Conservation (phyloP, 2,888 invertebrate genomes). For the Dusona sp. region DNA sequence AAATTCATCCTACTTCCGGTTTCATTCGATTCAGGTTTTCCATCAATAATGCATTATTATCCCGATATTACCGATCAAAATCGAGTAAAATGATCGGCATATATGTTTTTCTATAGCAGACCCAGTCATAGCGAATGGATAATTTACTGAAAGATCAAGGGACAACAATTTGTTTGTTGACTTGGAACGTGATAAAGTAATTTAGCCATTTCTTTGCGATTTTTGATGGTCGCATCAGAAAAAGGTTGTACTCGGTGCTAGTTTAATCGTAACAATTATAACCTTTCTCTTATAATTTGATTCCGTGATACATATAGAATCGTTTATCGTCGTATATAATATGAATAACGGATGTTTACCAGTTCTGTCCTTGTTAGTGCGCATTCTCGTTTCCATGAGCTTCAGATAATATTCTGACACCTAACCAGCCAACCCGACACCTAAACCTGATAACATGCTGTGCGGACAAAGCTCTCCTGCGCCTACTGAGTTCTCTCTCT, state of each 20-base stretch:
- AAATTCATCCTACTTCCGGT: slow-evolving; percentile 41
- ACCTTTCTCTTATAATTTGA: slow-evolving; percentile 10
- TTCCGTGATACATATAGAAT: slow-evolving; percentile 17
- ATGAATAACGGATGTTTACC: slow-evolving; percentile 55
- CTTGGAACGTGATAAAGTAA: background rate
- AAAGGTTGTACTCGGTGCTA: background rate
- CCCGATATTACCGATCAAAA: slow-evolving; percentile 10
- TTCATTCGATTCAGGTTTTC: background rate
- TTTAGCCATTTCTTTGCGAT: background rate
- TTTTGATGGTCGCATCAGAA: background rate
- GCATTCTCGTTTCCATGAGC: slow-evolving; percentile 56
- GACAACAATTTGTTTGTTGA: background rate
- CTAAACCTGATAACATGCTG: slow-evolving; percentile 63
- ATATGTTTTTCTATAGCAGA: background rate
- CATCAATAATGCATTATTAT: slow-evolving; percentile 6
- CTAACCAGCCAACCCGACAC: slow-evolving; percentile 67
- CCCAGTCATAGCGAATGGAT: background rate
- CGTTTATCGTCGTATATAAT: slow-evolving; percentile 25
- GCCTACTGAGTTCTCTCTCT: slow-evolving; percentile 31
- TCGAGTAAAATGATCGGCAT: background rate
- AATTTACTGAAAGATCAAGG: background rate
- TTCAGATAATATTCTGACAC: slow-evolving; percentile 68
- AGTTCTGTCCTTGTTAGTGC: slow-evolving; percentile 62
- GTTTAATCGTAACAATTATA: slow-evolving; percentile 1
- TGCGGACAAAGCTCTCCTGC: slow-evolving; percentile 30